phyloP scores from a whole-genome alignment of 2,797 vertebrate species.

The Gallinago stenura region DNA sequence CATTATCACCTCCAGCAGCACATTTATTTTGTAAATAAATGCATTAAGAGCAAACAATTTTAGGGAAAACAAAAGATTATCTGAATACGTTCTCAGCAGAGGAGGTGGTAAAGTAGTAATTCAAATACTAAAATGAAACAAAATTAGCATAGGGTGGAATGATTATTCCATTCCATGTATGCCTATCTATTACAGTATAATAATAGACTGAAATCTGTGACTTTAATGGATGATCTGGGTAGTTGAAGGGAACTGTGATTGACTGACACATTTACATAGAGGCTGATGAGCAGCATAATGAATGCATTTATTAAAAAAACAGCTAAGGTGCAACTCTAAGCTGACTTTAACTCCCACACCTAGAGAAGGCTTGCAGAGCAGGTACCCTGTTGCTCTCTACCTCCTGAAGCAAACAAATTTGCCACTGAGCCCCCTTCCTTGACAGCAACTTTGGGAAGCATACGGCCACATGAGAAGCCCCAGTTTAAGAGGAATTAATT shows the following conservation, averaged over 20 bases:
- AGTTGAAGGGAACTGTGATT: conserved; percentile 52
- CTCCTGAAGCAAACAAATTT: background rate
- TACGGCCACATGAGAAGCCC: fast-evolving
- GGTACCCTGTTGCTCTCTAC: background rate
- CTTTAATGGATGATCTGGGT: conserved; percentile 65
- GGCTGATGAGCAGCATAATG: conserved; percentile 60
- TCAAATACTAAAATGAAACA: conserved; percentile 47
- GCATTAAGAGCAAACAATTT: conserved; percentile 64
- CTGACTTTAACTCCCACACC: background rate
- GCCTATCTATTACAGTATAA: conserved; percentile 48
- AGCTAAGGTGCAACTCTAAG: conserved; percentile 4
- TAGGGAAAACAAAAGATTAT: conserved; percentile 69
- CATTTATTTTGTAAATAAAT: conserved; percentile 71
- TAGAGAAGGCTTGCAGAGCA: background rate
- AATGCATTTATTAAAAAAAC: conserved; percentile 41
- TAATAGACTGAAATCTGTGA: conserved; percentile 53
- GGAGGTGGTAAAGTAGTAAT: conserved; percentile 58
- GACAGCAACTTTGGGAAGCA: background rate
- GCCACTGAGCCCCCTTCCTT: background rate
- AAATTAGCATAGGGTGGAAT: conserved; percentile 59
- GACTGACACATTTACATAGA: conserved; percentile 71
- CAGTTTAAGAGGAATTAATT: background rate
- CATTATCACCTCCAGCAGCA: conserved; percentile 67
- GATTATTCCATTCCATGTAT: conserved; percentile 47
- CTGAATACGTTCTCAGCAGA: background rate